Percentiles rank a stretch among this genome's conserved stretches.
These are phyloP conservation scores for Ophiodon elongatus DNA, from an alignment of 2,113 vertebrate genomes.

Conservation along the genomic window DNA sequence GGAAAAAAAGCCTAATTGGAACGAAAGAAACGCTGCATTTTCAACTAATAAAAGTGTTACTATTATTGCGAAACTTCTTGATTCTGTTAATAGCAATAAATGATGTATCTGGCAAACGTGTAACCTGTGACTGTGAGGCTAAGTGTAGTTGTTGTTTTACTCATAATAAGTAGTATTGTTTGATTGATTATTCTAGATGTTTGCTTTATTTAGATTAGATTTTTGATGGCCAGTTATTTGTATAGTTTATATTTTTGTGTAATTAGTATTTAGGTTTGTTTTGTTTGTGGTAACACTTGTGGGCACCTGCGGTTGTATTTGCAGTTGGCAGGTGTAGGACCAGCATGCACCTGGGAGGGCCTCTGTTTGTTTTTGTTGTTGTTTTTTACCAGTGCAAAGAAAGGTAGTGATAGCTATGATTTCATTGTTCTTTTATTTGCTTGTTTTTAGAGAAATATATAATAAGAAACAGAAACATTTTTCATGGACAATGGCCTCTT, in stretches of 20 bases:
- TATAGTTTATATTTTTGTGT: not conserved
- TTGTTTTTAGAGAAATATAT: not conserved
- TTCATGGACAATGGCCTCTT: not conserved
- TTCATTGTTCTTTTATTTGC: no score
- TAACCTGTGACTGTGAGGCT: not conserved
- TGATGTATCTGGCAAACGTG: not conserved
- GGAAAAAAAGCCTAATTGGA: conserved; percentile 5
- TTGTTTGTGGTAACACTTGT: no score
- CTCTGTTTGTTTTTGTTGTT: no score
- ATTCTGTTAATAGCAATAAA: not conserved
- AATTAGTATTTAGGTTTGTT: not conserved
- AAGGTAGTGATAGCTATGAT: no score
- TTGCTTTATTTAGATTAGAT: not conserved
- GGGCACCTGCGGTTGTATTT: not conserved
- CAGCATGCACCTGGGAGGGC: no score
- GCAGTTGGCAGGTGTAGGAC: no score
- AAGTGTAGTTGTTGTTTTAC: not conserved
- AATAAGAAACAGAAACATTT: not conserved
- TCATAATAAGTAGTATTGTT: no score
- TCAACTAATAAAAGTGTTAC: not conserved
- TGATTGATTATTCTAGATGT: not conserved
- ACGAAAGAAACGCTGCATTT: not conserved
- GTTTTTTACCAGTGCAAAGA: no score
- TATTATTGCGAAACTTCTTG: not conserved
- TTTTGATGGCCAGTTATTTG: no score